Evolutionary conservation across 2,113 vertebrate genomes (phyloP).

Genomic region (Ancistrus triradiatus): DNA sequence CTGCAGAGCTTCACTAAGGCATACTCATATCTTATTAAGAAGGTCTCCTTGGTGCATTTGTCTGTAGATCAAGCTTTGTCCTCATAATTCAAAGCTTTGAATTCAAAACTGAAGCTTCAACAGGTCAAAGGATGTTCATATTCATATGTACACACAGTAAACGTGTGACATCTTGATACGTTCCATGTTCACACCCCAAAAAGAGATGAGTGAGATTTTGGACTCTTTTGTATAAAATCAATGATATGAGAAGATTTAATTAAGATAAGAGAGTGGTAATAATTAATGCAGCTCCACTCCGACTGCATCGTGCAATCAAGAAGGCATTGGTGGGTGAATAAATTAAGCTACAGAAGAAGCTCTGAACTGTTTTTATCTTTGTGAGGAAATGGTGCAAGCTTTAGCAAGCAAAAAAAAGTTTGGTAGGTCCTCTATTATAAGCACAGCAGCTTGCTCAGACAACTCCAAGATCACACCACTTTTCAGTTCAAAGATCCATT

Average conservation of each 20-base stretch:
- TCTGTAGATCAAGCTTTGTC: constrained; percentile 48
- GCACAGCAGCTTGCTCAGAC: constrained; percentile 24
- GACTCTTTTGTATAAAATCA: constrained; percentile 66
- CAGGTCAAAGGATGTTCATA: background rate
- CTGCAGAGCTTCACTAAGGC: no score
- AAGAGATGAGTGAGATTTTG: constrained; percentile 63
- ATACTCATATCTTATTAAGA: constrained; percentile 9
- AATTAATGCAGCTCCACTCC: constrained; percentile 68
- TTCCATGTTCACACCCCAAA: constrained; percentile 38
- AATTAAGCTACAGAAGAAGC: constrained; percentile 51
- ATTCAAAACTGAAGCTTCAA: constrained; percentile 38
- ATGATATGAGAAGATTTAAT: constrained; percentile 76
- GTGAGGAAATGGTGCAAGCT: background rate
- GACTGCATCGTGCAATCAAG: constrained; percentile 62
- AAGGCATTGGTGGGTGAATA: constrained; percentile 63
- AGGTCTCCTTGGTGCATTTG: background rate
- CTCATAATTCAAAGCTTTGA: constrained; percentile 51
- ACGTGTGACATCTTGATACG: constrained; percentile 61
- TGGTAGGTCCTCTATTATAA: constrained; percentile 44
- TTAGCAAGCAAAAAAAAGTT: constrained; percentile 48
- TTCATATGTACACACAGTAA: constrained; percentile 44
- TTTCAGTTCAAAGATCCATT: constrained; percentile 54
- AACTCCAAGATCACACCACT: constrained; percentile 55
- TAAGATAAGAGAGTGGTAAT: constrained; percentile 71
- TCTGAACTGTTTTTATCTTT: background rate